Percentiles rank a stretch among this genome's conserved stretches.
phyloP scores from a whole-genome alignment of 2,113 vertebrate species.

The Tragulus kanchil region DNA sequence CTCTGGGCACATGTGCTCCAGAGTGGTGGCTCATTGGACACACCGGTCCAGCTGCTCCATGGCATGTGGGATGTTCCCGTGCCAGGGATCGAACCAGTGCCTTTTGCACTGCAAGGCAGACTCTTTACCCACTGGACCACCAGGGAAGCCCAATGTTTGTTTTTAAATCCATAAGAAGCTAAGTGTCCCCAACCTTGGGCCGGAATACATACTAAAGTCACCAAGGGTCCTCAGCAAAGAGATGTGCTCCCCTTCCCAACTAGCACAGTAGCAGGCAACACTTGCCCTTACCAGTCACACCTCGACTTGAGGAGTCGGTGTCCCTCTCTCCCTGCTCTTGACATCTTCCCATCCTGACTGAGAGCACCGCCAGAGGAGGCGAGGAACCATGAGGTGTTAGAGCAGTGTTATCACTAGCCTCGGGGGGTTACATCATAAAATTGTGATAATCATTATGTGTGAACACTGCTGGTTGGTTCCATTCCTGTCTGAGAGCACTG shows the following conservation, averaged over 20 bases:
- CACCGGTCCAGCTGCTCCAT: too few species aligned
- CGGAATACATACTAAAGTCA: slow-evolving; percentile 4
- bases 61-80: too few species aligned
- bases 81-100: too few species aligned
- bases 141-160: too few species aligned
- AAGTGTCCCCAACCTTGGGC: neutral
- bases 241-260: neutral
- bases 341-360: neutral
- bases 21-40: too few species aligned
- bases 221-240: neutral
- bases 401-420: neutral
- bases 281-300: neutral
- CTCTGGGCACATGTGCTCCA: too few species aligned
- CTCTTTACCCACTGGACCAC: too few species aligned
- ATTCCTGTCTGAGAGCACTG: neutral
- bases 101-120: too few species aligned
- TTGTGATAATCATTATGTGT: neutral
- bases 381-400: neutral
- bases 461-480: neutral
- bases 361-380: neutral
- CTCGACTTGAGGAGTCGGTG: neutral
- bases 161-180: neutral
- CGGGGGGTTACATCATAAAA: neutral
- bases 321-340: neutral
- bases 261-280: neutral